phyloP scores from a whole-genome alignment of 1,140 invertebrate genomes.

The Colletes latitarsis region DNA sequence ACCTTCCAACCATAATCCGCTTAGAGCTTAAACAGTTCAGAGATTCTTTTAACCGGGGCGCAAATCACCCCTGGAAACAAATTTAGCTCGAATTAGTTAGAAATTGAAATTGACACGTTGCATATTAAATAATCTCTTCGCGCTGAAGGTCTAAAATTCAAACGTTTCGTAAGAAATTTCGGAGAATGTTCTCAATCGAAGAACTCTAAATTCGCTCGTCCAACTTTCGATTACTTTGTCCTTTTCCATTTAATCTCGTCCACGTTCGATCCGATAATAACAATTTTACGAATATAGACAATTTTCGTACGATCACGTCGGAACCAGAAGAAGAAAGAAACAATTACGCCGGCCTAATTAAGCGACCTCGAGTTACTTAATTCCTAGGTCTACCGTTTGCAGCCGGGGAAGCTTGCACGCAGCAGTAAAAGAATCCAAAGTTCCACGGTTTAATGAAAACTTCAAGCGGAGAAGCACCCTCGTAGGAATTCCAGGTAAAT shows the following conservation, averaged over 20 bases:
- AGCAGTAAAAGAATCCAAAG: slow-evolving; percentile 24
- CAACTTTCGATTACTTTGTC: too few relatives aligned
- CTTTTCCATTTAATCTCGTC: too few relatives aligned
- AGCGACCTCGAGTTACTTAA: not conserved
- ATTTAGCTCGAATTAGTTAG: too few relatives aligned
- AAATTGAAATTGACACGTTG: too few relatives aligned
- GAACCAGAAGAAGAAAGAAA: not conserved
- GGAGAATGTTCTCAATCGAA: too few relatives aligned
- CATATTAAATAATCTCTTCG: too few relatives aligned
- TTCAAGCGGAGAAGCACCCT: slow-evolving; percentile 29
- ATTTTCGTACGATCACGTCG: too few relatives aligned
- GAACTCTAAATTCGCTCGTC: too few relatives aligned
- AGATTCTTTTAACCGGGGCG: not conserved
- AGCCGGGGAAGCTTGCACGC: not conserved
- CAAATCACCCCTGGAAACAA: too few relatives aligned
- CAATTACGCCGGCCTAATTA: not conserved
- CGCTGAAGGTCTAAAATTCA: too few relatives aligned
- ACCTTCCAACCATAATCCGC: not conserved
- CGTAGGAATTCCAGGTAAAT: not conserved
- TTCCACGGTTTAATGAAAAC: slow-evolving; percentile 20
- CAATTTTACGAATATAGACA: not conserved
- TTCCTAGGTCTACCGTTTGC: too few relatives aligned
- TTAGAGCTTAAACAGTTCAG: not conserved
- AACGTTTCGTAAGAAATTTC: too few relatives aligned
- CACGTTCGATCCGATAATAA: not conserved